Evolutionary conservation across 2,113 vertebrate genomes (phyloP).

Genomic region (Sitta europaea): DNA sequence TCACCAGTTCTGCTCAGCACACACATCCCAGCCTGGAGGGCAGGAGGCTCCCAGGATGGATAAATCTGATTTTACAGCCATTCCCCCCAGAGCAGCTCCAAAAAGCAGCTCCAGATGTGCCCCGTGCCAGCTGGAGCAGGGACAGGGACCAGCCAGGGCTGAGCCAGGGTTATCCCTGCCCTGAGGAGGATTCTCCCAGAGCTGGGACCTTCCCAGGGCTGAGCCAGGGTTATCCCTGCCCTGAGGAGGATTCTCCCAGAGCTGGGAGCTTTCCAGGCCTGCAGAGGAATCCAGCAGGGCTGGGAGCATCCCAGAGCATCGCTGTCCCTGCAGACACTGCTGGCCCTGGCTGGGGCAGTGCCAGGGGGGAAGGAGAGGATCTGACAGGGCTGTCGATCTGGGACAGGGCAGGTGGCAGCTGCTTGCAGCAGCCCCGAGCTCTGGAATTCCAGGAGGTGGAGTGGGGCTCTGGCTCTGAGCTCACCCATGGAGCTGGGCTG

Average conservation of each 20-base stretch:
- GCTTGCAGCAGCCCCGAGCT: background rate
- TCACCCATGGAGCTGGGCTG: too few relatives aligned
- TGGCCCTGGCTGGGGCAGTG: background rate
- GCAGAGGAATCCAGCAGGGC: background rate
- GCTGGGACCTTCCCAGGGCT: background rate
- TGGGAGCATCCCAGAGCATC: background rate
- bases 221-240: background rate
- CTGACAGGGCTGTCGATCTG: background rate
- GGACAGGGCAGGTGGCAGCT: background rate
- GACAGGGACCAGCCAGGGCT: background rate
- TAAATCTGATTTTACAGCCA: background rate
- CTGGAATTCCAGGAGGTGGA: background rate
- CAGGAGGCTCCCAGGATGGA: background rate
- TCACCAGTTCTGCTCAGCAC: background rate
- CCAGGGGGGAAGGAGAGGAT: background rate
- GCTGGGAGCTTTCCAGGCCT: background rate
- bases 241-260: background rate
- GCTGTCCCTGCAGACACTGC: accelerated
- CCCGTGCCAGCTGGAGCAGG: background rate
- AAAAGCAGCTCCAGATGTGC: background rate
- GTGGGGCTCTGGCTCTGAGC: background rate
- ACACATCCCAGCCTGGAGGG: background rate
- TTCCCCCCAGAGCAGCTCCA: accelerated
- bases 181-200: background rate
- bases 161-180: background rate